Conservation (phyloP, 2,888 invertebrate species). For the Syrista parreyssii region DNA sequence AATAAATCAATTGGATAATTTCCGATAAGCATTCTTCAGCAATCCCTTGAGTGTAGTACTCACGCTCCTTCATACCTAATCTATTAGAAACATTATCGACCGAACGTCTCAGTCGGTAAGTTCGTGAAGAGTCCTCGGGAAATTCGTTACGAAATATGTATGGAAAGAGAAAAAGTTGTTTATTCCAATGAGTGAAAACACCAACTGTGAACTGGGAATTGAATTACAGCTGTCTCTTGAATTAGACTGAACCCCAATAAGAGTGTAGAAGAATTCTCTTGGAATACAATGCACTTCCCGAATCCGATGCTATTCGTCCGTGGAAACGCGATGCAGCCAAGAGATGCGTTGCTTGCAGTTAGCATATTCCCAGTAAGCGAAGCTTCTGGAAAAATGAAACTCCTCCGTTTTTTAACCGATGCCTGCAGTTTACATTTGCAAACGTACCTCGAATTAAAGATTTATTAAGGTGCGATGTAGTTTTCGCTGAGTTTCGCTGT, state of each 20-base stretch:
- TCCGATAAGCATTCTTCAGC: neutral
- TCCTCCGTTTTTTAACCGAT: neutral
- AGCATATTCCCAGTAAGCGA: neutral
- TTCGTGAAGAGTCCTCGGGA: neutral
- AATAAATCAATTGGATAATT: neutral
- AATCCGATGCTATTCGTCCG: neutral
- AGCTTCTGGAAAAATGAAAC: neutral
- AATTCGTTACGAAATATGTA: neutral
- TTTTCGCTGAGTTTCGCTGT: neutral
- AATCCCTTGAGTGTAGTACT: neutral
- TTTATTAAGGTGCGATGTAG: neutral
- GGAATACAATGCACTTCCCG: neutral
- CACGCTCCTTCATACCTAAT: neutral
- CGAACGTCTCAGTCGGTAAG: neutral
- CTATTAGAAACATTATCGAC: neutral
- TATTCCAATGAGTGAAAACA: neutral
- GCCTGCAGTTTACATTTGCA: neutral
- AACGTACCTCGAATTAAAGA: neutral
- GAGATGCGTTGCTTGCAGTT: neutral
- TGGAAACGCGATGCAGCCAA: neutral
- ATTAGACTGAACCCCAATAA: neutral
- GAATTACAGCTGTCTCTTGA: neutral
- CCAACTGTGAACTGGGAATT: neutral
- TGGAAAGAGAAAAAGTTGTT: neutral
- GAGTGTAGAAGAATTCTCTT: neutral